Percentiles rank a stretch among this genome's conserved stretches.
Conservation (phyloP, 2,888 invertebrate species). For the Aplocera efformata region DNA sequence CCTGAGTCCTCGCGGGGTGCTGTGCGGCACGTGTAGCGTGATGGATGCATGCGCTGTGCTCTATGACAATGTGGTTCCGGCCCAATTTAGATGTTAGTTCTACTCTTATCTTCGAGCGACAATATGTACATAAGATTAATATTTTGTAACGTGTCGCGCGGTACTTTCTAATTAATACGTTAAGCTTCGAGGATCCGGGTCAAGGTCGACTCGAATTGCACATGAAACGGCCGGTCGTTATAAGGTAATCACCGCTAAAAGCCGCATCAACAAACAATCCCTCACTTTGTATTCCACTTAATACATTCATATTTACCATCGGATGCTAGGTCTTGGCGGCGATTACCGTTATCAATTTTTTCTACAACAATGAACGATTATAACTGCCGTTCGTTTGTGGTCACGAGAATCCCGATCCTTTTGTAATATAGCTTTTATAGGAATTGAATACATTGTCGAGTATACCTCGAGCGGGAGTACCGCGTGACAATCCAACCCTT, state of each 20-base stretch:
- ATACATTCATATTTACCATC: slow-evolving; percentile 1
- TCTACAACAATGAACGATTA: slow-evolving; percentile 2
- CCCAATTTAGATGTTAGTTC: slow-evolving; percentile 58
- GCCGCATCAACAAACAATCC: slow-evolving; percentile 25
- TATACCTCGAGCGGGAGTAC: slow-evolving; percentile 43
- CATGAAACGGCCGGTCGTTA: slow-evolving; percentile 24
- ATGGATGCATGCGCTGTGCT: slow-evolving; percentile 5
- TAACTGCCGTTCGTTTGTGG: slow-evolving; percentile 7
- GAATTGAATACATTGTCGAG: slow-evolving; percentile 55
- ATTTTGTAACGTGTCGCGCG: slow-evolving; percentile 69
- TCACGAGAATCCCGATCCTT: slow-evolving; percentile 20
- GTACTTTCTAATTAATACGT: slow-evolving; percentile 39
- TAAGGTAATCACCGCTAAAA: slow-evolving; percentile 30
- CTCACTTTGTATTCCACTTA: slow-evolving; percentile 3
- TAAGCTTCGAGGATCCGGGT: slow-evolving; percentile 30
- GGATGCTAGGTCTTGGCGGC: slow-evolving; percentile 1
- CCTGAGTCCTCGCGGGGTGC: slow-evolving; percentile 10
- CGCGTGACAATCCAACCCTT: slow-evolving; percentile 56
- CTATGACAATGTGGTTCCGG: slow-evolving; percentile 25
- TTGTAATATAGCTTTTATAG: slow-evolving; percentile 52
- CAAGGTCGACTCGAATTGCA: slow-evolving; percentile 24
- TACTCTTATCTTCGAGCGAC: slow-evolving; percentile 76
- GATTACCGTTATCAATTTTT: slow-evolving; percentile 4
- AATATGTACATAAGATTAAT: slow-evolving; percentile 81
- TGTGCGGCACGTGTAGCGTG: slow-evolving; percentile 11